These are phyloP conservation scores for Rotaria sp. DNA, from an alignment of 2,888 invertebrate genomes.

Conservation along the genomic window DNA sequence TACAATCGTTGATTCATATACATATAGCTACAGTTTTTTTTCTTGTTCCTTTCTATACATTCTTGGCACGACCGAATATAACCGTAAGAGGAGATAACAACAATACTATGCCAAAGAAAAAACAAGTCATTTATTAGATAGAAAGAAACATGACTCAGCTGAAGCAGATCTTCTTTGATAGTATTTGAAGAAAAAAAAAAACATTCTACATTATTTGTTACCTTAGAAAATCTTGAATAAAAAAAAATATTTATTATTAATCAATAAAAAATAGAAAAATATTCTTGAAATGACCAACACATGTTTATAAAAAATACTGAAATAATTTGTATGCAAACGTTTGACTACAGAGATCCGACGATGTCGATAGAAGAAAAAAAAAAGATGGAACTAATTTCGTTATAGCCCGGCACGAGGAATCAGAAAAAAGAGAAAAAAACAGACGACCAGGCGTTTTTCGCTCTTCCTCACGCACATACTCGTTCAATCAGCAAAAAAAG, in stretches of 20 bases:
- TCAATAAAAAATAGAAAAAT: not conserved
- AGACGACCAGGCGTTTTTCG: not conserved
- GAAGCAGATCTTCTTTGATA: not conserved
- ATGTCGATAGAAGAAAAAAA: not conserved
- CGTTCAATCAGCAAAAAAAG: conserved; percentile 6
- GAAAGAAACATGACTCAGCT: not conserved
- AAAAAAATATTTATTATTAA: too few species aligned
- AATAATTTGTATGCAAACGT: not conserved
- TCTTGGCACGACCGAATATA: not conserved
- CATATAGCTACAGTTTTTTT: not conserved
- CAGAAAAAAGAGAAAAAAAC: not conserved
- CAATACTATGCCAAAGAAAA: not conserved
- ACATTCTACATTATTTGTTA: not conserved
- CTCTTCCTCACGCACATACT: conserved; percentile 5
- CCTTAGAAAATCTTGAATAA: too few species aligned
- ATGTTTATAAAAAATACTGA: not conserved
- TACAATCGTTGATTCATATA: not conserved
- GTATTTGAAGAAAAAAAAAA: not conserved
- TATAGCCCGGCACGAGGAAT: not conserved
- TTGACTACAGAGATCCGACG: not conserved
- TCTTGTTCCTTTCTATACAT: not conserved
- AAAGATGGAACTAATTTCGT: not conserved
- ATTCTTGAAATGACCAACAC: not conserved
- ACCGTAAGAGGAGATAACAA: not conserved
- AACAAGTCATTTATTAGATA: not conserved